Percentiles rank a stretch among this genome's conserved stretches.
phyloP scores from a whole-genome alignment of 2,113 vertebrate genomes.

The Edolisoma coerulescens region DNA sequence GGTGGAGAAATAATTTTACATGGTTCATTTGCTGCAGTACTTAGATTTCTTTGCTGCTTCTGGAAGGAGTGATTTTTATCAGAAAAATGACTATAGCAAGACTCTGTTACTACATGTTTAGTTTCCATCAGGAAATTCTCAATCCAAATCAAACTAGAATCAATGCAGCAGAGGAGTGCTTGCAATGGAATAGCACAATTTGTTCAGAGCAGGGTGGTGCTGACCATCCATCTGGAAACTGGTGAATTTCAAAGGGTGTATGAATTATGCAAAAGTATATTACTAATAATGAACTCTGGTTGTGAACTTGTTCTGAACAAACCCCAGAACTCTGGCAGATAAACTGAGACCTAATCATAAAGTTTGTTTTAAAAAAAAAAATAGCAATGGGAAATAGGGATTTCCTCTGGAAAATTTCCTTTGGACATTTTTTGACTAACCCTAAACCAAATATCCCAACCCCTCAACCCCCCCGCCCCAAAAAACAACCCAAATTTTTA shows the following conservation, averaged over 20 bases:
- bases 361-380: neutral
- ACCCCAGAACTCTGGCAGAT: neutral
- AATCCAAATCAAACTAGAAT: neutral
- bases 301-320: neutral
- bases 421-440: neutral
- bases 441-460: neutral
- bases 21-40: conserved; percentile 26
- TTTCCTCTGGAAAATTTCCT: neutral
- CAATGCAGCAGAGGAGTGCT: neutral
- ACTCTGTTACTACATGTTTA: neutral
- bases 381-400: neutral
- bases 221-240: neutral
- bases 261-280: neutral
- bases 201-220: neutral
- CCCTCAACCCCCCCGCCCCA: no score
- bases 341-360: neutral
- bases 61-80: neutral
- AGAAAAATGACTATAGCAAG: neutral
- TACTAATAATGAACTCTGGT: neutral
- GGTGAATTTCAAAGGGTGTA: neutral
- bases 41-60: conserved; percentile 17
- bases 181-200: neutral
- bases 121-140: conserved; percentile 1
- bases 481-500: neutral
- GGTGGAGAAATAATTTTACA: conserved; percentile 18